These are phyloP conservation scores for Cyprinodon diabolis DNA, from an alignment of 2,797 vertebrate species.

Conservation along the genomic window DNA sequence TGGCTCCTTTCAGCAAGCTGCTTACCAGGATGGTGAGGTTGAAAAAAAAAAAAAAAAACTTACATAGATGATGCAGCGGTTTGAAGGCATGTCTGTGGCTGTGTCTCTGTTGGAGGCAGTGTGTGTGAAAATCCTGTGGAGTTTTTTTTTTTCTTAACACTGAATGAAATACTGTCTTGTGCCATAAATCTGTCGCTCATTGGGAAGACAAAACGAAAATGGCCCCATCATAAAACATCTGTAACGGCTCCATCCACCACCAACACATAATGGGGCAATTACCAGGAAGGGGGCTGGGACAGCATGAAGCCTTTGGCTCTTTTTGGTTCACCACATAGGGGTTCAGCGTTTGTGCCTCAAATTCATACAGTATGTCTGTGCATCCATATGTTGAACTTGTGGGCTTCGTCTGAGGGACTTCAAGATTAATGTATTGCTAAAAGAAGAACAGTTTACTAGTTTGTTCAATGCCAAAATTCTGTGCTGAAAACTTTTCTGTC, in stretches of 20 bases:
- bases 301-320: conserved; percentile 71
- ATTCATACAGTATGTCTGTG: conserved; percentile 37
- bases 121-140: conserved; percentile 47
- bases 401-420: not conserved
- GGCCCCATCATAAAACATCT: conserved; percentile 86
- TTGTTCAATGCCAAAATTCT: conserved; percentile 18
- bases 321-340: conserved; percentile 71
- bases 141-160: conserved; percentile 45
- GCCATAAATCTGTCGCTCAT: conserved; percentile 84
- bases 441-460: conserved; percentile 20
- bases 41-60: conserved; percentile 33
- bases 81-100: conserved; percentile 19
- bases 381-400: conserved; percentile 35
- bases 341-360: conserved; percentile 57
- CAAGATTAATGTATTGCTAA: not conserved
- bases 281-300: conserved; percentile 74
- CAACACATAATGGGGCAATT: conserved; percentile 85
- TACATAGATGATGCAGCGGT: conserved; percentile 39
- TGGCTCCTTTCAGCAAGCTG: conserved; percentile 49
- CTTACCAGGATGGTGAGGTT: conserved; percentile 22
- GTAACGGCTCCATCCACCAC: conserved; percentile 84
- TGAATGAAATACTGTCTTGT: conserved; percentile 75
- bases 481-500: conserved; percentile 18
- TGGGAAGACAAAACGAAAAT: conserved; percentile 84
- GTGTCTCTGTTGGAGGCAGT: conserved; percentile 33